A percentile compares a stretch with the other conserved stretches of the same genome.
phyloP scores from a whole-genome alignment of 1,140 invertebrate genomes.

The Colletes latitarsis region DNA sequence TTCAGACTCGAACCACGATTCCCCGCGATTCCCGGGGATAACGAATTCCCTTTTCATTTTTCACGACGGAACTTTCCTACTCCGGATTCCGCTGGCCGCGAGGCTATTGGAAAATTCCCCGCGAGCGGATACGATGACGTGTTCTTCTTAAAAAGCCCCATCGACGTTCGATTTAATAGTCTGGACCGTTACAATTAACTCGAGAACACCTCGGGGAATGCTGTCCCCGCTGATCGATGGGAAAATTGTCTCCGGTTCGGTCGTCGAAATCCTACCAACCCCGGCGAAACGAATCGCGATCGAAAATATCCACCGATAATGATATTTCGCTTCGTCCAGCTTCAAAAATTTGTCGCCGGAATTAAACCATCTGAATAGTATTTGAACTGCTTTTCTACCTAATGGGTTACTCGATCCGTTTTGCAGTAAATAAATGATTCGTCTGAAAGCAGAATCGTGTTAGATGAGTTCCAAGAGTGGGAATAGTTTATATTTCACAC shows the following conservation, averaged over 20 bases:
- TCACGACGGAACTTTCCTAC: constrained; percentile 25
- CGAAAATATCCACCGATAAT: too few relatives aligned
- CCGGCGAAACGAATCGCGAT: too few relatives aligned
- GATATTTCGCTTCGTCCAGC: too few relatives aligned
- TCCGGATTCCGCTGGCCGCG: background rate
- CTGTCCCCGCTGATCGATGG: background rate
- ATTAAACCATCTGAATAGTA: too few relatives aligned
- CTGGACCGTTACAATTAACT: background rate
- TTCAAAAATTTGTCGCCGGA: too few relatives aligned
- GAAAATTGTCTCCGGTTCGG: background rate
- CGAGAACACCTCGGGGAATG: background rate
- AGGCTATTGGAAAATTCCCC: constrained; percentile 25
- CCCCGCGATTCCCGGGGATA: background rate
- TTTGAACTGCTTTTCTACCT: too few relatives aligned
- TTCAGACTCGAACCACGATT: background rate
- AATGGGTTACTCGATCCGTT: too few relatives aligned
- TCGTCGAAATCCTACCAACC: too few relatives aligned
- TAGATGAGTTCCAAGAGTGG: too few relatives aligned
- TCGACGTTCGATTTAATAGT: constrained; percentile 13
- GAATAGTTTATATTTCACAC: too few relatives aligned
- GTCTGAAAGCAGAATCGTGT: too few relatives aligned
- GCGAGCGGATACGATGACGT: constrained; percentile 51
- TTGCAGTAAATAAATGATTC: too few relatives aligned
- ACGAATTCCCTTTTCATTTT: constrained; percentile 44
- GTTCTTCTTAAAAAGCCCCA: constrained; percentile 53